Evolutionary conservation across 2,113 vertebrate species (phyloP).

Genomic region (Saimiri boliviensis): DNA sequence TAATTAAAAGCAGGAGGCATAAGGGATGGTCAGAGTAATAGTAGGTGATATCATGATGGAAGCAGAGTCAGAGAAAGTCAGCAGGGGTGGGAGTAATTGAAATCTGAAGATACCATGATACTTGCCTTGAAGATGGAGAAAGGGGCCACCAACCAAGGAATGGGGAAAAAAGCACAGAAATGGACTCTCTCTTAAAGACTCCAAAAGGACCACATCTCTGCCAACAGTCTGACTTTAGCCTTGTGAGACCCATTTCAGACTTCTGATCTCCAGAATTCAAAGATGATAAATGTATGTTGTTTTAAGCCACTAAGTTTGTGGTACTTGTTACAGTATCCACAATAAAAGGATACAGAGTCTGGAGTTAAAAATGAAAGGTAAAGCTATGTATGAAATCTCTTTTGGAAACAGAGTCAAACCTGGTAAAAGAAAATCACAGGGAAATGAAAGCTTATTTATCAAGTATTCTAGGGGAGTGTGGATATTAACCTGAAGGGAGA

Average conservation of each 20-base stretch:
- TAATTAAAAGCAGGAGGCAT: neutral
- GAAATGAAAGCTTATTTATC: neutral
- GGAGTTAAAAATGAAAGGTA: neutral
- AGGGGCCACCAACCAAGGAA: neutral
- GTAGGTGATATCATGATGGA: neutral
- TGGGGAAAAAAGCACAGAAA: neutral
- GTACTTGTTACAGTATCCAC: neutral
- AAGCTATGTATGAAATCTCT: constrained; percentile 1
- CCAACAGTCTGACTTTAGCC: neutral
- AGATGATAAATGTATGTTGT: neutral
- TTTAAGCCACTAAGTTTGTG: neutral
- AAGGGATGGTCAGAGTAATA: neutral
- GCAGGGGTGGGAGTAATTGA: neutral
- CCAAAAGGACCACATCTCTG: neutral
- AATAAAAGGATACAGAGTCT: neutral
- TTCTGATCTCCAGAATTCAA: neutral
- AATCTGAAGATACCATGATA: neutral
- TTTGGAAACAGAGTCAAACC: constrained; percentile 15
- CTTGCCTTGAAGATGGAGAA: neutral
- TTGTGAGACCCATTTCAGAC: neutral
- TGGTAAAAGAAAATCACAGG: neutral
- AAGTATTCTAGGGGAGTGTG: neutral
- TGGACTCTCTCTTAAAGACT: neutral
- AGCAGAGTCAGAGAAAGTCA: neutral
- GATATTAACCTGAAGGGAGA: neutral